A percentile compares a stretch with the other conserved stretches of the same genome.
These are phyloP conservation scores for Silurus asotus DNA, from an alignment of 2,113 vertebrate genomes.

Conservation along the genomic window DNA sequence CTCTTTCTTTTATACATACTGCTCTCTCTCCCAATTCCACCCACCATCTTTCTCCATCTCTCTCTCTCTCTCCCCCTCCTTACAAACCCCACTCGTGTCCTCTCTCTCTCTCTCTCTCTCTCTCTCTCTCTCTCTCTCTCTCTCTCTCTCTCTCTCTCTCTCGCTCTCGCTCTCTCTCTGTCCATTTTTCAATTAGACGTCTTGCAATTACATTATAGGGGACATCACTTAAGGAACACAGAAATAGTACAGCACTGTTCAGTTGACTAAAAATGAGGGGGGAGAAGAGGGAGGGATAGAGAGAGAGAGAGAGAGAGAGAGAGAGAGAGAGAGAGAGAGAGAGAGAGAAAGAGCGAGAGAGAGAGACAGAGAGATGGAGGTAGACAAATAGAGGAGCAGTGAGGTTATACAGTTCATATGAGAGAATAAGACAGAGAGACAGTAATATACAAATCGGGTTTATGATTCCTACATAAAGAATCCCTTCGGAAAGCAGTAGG, in stretches of 20 bases:
- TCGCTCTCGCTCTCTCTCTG: background rate
- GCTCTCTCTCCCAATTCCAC: background rate
- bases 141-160: slow-evolving; percentile 12
- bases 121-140: background rate
- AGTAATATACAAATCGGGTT: background rate
- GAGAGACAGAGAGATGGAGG: background rate
- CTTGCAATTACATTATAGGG: slow-evolving; percentile 85
- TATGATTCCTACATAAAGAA: too few relatives aligned
- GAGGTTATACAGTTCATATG: too few relatives aligned
- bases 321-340: background rate
- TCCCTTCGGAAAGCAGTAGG: background rate
- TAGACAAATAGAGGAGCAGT: too few relatives aligned
- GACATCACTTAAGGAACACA: slow-evolving; percentile 78
- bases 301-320: background rate
- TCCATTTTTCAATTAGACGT: slow-evolving; percentile 82
- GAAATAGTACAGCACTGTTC: slow-evolving; percentile 81
- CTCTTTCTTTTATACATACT: slow-evolving; percentile 1
- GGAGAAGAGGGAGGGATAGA: slow-evolving; percentile 35
- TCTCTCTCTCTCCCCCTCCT: background rate
- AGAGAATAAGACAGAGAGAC: background rate
- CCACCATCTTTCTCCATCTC: too few relatives aligned
- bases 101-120: slow-evolving; percentile 8
- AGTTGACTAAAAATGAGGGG: slow-evolving; percentile 67
- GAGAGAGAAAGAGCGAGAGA: background rate
- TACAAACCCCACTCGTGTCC: background rate